Conservation (phyloP, 2,797 vertebrate species). For the Etheostoma perlongum region DNA sequence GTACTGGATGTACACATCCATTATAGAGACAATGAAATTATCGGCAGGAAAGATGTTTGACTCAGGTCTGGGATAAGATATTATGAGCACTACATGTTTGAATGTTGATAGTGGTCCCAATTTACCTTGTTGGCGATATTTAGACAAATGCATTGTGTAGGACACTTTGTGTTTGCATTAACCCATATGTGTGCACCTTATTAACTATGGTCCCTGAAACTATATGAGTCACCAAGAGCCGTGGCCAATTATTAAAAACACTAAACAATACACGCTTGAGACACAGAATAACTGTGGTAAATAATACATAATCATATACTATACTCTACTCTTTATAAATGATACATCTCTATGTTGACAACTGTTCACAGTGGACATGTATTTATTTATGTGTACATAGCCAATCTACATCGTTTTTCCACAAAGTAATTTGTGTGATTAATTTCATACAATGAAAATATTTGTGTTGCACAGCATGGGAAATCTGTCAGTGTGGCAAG, state of each 20-base stretch:
- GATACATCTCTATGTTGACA: constrained; percentile 75
- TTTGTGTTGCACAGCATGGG: constrained; percentile 50
- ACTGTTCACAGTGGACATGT: constrained; percentile 64
- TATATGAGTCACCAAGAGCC: constrained; percentile 25
- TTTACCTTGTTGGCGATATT: constrained; percentile 30
- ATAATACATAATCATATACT: constrained; percentile 74
- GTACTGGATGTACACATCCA: constrained; percentile 17
- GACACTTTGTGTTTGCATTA: constrained; percentile 19
- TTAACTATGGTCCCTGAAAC: constrained; percentile 30
- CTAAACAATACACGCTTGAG: constrained; percentile 51
- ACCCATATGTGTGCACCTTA: constrained; percentile 26
- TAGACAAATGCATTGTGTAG: constrained; percentile 10
- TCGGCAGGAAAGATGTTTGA: constrained; percentile 1
- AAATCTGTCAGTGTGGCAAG: constrained; percentile 30
- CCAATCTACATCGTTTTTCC: constrained; percentile 25
- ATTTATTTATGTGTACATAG: constrained; percentile 54
- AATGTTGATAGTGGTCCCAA: neutral
- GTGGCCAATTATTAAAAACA: constrained; percentile 53
- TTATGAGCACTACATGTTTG: neutral
- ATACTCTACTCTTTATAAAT: constrained; percentile 71
- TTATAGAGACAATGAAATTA: constrained; percentile 32
- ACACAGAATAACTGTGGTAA: constrained; percentile 64
- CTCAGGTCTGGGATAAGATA: constrained; percentile 9
- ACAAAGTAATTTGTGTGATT: constrained; percentile 62
- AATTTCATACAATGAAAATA: constrained; percentile 53